Percentiles rank a stretch among this genome's conserved stretches.
These are phyloP conservation scores for Andrena cerasifolii DNA, from an alignment of 1,140 invertebrate genomes.

Conservation along the genomic window DNA sequence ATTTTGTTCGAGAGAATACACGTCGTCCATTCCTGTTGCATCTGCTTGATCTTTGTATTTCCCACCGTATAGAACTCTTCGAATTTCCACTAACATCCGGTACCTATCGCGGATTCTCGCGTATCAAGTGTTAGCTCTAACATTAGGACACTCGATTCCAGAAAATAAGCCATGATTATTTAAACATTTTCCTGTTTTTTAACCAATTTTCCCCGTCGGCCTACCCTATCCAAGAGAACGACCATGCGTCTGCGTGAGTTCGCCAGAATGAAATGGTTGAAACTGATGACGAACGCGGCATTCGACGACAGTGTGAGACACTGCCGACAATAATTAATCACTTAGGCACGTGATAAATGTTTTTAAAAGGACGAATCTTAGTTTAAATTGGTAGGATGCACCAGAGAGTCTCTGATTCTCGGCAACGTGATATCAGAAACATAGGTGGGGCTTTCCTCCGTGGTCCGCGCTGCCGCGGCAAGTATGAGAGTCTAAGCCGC, in stretches of 20 bases:
- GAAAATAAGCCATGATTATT: background rate
- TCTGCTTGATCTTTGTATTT: background rate
- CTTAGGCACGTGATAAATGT: background rate
- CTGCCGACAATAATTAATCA: background rate
- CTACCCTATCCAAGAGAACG: background rate
- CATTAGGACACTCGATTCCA: background rate
- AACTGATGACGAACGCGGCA: background rate
- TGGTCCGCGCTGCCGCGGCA: constrained; percentile 62
- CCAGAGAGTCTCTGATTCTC: constrained; percentile 39
- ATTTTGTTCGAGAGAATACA: background rate
- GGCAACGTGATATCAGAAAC: constrained; percentile 29
- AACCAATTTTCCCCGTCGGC: background rate
- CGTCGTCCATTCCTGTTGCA: background rate
- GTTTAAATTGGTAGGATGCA: constrained; percentile 45
- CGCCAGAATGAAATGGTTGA: background rate
- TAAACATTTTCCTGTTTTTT: background rate
- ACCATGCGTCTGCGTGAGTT: background rate
- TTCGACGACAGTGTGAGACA: background rate
- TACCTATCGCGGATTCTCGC: too few species aligned
- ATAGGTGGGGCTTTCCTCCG: constrained; percentile 45
- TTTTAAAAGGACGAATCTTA: constrained; percentile 29
- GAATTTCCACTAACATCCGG: background rate
- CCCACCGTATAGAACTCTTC: background rate
- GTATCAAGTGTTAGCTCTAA: background rate
- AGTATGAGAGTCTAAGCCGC: background rate